Evolutionary conservation across 2,113 vertebrate genomes (phyloP), one percentile per base, ranked within the genome.

Genomic region (Antechinus flavipes): DNA sequence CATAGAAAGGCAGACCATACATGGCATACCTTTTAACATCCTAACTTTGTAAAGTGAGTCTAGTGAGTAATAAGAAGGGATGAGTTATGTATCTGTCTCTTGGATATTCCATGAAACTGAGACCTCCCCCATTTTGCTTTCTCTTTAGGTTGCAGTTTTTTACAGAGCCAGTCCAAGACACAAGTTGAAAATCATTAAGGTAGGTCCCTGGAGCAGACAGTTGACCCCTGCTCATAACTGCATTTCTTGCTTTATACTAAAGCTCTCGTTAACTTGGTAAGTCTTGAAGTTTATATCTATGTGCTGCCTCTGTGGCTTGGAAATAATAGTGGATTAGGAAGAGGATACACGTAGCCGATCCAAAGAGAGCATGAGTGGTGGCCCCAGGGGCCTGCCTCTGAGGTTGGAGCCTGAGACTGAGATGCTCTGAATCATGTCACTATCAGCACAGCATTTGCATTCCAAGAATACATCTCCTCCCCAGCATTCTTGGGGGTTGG

Each of bases 121-220:
- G 14, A 76, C 4, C 14, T 12, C 27, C 61, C 35, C 4, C 61
- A 19, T 42, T 84, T 84, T 84, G 94, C 95, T 96, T 93, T 98
- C 6, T 94, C 96, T 90, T 94, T 98, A 99, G 99, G 98, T 99
- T 30, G 98, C 99, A 0, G 99, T 99, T 23, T 99, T 99, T 98
- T 99, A 99, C 97, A 99, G 99, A 99, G 99, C 99, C 96, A 99
- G 99, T 96, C 99, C 99, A 3, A 98, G 99, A 95, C 99, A 99
- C 98, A 99, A 99, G 97, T 98, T 99, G 98, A 99, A 99, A 98
- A 99, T 99, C 61, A 99, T 99, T 94, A 99, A 99, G 99, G 99
- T 99, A 98, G 0, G 98, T 98, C 52, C 93, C 92, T 47, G 84
- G 96, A 91, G 90, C 42, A 93, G 14, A 61, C 35, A 84, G 52